A percentile compares a stretch with the other conserved stretches of the same genome.
Conservation (phyloP, 2,797 vertebrate species). For the Enteromius anoplus region DNA sequence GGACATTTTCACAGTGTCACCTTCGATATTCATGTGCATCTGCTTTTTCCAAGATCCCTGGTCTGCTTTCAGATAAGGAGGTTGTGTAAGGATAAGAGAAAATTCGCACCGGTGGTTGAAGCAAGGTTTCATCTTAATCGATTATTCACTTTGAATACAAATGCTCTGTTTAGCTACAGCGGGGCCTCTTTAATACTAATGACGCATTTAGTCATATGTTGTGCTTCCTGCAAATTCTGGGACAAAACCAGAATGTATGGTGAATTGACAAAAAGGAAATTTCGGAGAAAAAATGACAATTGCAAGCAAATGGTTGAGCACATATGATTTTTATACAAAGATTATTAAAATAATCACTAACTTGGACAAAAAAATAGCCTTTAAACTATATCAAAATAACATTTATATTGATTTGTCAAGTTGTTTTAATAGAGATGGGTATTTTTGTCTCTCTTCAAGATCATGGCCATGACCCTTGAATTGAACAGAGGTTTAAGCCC, state of each 20-base stretch:
- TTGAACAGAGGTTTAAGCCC: neutral
- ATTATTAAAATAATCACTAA: neutral
- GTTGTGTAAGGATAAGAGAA: neutral
- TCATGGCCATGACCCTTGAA: conserved; percentile 28
- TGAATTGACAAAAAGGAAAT: conserved; percentile 5
- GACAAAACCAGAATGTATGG: neutral
- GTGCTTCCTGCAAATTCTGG: neutral
- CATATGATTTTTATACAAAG: neutral
- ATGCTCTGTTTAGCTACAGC: conserved; percentile 56
- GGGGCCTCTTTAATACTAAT: conserved; percentile 69
- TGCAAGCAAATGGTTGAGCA: neutral
- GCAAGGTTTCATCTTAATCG: conserved; percentile 57
- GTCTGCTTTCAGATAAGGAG: neutral
- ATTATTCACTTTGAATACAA: conserved; percentile 55
- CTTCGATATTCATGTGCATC: neutral
- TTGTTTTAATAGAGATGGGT: conserved; percentile 28
- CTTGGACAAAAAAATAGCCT: neutral
- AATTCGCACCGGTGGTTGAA: conserved; percentile 66
- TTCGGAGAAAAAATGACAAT: neutral
- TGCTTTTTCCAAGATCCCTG: neutral
- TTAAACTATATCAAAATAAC: neutral
- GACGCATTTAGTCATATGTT: conserved; percentile 72
- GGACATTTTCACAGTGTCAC: neutral
- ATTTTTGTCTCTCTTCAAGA: neutral
- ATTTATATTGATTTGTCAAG: neutral